Conservation (phyloP, 2,797 vertebrate genomes). For the Manis crassicaudata region DNA sequence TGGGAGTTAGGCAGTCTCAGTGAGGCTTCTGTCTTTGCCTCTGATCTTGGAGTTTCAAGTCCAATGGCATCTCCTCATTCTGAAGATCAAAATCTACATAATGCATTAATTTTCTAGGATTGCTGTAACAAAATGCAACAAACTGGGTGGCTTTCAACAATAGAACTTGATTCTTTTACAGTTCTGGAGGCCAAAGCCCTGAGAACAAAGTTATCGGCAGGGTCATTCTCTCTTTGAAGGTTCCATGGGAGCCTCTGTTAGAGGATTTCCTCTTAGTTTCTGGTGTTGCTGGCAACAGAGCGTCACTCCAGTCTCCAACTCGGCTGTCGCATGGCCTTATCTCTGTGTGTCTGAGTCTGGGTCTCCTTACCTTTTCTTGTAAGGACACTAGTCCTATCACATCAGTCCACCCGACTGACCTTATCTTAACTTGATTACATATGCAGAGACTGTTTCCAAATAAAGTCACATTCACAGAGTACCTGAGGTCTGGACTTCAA, state of each 20-base stretch:
- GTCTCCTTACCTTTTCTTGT: neutral
- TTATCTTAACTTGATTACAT: neutral
- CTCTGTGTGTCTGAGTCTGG: neutral
- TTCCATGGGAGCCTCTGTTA: neutral
- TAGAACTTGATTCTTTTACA: neutral
- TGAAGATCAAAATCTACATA: neutral
- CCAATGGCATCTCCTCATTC: neutral
- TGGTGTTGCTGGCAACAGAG: neutral
- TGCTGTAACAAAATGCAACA: neutral
- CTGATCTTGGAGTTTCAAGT: neutral
- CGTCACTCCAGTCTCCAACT: neutral
- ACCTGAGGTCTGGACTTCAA: neutral
- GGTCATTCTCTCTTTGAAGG: neutral
- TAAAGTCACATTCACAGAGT: neutral
- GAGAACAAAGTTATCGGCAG: neutral
- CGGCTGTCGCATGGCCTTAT: fast-evolving
- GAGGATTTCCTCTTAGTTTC: neutral
- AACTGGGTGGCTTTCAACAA: neutral
- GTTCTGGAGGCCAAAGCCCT: neutral
- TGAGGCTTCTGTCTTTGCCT: neutral
- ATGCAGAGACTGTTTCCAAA: neutral
- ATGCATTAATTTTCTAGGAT: neutral
- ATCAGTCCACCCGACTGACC: neutral
- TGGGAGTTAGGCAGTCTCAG: neutral
- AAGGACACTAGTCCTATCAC: neutral